Percentiles rank a stretch among this genome's conserved stretches.
Conservation (phyloP, 2,113 vertebrate genomes). For the Formicarius rufipectus region DNA sequence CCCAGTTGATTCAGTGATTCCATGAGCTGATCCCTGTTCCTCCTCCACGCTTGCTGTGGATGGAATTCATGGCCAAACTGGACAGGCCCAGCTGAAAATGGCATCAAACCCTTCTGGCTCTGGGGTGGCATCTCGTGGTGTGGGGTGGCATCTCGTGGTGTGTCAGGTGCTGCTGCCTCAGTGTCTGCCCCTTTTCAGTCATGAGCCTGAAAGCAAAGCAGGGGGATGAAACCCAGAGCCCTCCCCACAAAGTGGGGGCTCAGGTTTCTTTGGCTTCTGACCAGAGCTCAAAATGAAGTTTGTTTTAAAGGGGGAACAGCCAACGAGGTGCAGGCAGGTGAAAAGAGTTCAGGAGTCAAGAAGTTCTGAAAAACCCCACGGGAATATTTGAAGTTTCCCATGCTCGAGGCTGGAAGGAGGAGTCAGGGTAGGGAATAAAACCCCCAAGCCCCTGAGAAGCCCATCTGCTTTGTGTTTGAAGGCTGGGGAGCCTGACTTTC, state of each 20-base stretch:
- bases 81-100: background rate
- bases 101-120: background rate
- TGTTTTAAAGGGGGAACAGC: background rate
- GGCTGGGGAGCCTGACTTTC: slow-evolving; percentile 49
- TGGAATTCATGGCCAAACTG: background rate
- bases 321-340: background rate
- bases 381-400: background rate
- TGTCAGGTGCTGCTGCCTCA: background rate
- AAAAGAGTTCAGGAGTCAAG: background rate
- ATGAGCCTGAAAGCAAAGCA: background rate
- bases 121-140: background rate
- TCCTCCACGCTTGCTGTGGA: background rate
- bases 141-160: background rate
- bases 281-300: background rate
- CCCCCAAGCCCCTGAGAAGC: background rate
- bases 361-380: background rate
- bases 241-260: background rate
- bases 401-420: background rate
- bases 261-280: background rate
- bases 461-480: slow-evolving; percentile 69
- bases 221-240: background rate
- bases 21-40: background rate
- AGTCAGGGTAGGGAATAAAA: background rate
- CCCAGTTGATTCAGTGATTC: no score
- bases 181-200: background rate